phyloP scores from a whole-genome alignment of 2,797 vertebrate genomes.

The Lindbergichthys nudifrons region DNA sequence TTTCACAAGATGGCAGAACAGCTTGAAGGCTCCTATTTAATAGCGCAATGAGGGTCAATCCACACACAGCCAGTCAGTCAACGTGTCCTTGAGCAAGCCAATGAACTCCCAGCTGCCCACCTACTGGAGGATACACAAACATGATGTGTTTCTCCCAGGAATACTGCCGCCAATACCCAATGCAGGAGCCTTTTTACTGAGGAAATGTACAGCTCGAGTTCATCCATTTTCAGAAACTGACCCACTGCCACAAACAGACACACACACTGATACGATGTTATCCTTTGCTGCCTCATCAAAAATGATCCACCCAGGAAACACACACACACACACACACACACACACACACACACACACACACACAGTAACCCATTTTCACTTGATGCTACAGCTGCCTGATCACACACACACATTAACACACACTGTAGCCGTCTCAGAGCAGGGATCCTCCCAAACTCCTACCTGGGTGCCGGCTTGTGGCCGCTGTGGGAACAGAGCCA shows the following conservation, averaged over 20 bases:
- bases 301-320: constrained; percentile 47
- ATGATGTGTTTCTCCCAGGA: neutral
- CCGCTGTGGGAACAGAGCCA: constrained; percentile 94
- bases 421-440: constrained; percentile 16
- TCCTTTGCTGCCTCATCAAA: constrained; percentile 56
- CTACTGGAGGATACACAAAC: neutral
- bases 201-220: constrained; percentile 5
- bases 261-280: constrained; percentile 29
- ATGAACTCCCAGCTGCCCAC: constrained; percentile 2
- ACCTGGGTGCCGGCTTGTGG: constrained; percentile 94
- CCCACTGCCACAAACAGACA: constrained; percentile 18
- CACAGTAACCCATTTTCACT: constrained; percentile 37
- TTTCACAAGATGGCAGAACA: constrained; percentile 41
- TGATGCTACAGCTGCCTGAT: constrained; percentile 26
- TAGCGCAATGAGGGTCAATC: constrained; percentile 1
- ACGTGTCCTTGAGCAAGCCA: constrained; percentile 60
- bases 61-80: neutral
- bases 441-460: constrained; percentile 45
- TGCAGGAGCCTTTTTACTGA: constrained; percentile 1
- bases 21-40: constrained; percentile 9
- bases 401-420: constrained; percentile 30
- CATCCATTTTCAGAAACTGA: constrained; percentile 27
- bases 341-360: constrained; percentile 27
- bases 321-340: constrained; percentile 12
- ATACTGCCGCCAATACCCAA: neutral